Evolutionary conservation across 64 coral and sea anemone species (phyloP), one percentile per base, ranked within the genome.

Genomic region (Montipora sp.): DNA sequence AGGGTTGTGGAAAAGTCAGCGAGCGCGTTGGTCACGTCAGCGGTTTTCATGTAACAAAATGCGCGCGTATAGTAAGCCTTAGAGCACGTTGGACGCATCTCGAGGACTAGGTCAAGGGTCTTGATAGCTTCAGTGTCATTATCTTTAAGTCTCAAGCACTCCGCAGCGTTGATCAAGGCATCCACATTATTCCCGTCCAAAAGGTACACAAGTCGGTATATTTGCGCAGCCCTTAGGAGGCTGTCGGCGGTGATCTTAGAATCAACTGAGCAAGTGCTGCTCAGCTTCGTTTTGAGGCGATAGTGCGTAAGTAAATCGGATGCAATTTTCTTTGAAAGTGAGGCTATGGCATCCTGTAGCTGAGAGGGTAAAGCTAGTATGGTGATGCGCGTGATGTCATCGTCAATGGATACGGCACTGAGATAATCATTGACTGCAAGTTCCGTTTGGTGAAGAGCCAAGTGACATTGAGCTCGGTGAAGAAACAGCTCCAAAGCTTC

Each of bases 371-470:
- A 77, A 13, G 88, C 77, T 24, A 80, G 74, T 48, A 96, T 90
- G 2, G 91, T 81, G 10, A 83, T 66, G 3, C 55, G 82, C 2
- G 95, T 90, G 11, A 96, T 51, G 13, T 93, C 75, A 44, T 96
- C 91, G 11, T 96, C 87, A 13, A 96, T 85, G 45, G 60, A 48
- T 19, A 77, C 85, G 23, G 95, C 91, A 16, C 91, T 74, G 46
- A 89, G 87, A 43, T 93, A 96, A 59, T 96, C 95, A 14, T 90
- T 65, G 5, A 96, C 57, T 9, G 95, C 87, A 74, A 93, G 80
- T 53, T 93, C 88, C 3, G 59, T 77, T 60, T 96, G 81, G 5
- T 81, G 65, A 19, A 93, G 83, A 71, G 80, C 75, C 65, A 96
- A 67, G 44, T 96, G 93, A 43, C 91, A 93, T 36, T 75, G 63